Evolutionary conservation across 1,140 invertebrate genomes (phyloP), one percentile per base, ranked within the genome.

Genomic region (Thrips palmi): DNA sequence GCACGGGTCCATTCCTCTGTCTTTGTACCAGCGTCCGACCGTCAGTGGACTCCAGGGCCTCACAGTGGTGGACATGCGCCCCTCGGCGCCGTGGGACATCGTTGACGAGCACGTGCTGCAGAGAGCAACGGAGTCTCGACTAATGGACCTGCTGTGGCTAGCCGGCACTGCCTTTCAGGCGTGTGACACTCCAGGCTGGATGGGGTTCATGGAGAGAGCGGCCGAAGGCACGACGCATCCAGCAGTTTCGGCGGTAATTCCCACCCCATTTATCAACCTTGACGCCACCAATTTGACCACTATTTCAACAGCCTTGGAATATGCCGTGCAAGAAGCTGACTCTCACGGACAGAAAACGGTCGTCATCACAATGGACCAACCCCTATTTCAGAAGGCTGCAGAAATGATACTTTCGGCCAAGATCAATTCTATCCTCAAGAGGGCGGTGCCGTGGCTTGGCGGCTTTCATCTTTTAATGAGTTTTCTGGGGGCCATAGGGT

Each of bases 341-440:
- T n/a, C n/a, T n/a, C n/a, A n/a, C n/a, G n/a, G 37, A n/a, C 48
- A 50, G 34, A 42, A 42, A 31, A 36, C 33, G 17, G 42, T 40
- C 19, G 36, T 51, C 22, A 35, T 47, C 8, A 49, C 50, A 7
- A 49, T 48, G 37, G 47, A 52, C 36, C 45, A 44, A 33, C 49
- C 47, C 14, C 36, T 50, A 7, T 62, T 58, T 46, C 44, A 43
- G 10, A 62, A 62, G 56, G 57, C 58, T 33, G 50, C 51, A 37
- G n/a, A n/a, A n/a, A n/a, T n/a, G n/a, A n/a, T n/a, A n/a, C n/a
- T n/a, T n/a, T n/a, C n/a, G n/a, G n/a, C n/a, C n/a, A n/a, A n/a
- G n/a, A n/a, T 18, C 11, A 27, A n/a, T n/a, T n/a, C n/a, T n/a
- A n/a, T n/a, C n/a, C n/a, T n/a, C n/a, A n/a, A n/a, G n/a, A n/a